phyloP scores from a whole-genome alignment of 2,113 vertebrate genomes.

The Siphamia tubifer region DNA sequence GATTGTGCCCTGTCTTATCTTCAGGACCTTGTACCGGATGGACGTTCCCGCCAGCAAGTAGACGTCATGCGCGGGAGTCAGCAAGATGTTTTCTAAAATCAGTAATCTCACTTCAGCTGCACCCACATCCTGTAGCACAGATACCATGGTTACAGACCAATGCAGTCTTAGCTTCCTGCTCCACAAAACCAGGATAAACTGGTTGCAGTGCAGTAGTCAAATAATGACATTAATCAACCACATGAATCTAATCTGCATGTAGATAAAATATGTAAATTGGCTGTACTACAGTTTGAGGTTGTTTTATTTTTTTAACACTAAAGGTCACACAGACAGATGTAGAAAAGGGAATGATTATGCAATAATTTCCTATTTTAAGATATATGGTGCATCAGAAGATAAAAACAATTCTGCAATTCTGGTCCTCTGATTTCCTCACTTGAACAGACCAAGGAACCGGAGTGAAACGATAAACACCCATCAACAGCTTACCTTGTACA shows the following conservation, averaged over 20 bases:
- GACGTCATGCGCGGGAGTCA: constrained; percentile 88
- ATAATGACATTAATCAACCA: not conserved
- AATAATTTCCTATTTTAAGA: constrained; percentile 16
- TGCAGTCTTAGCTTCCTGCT: constrained; percentile 24
- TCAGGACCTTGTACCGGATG: constrained; percentile 90
- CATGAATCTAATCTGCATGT: not conserved
- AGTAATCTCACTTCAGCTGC: constrained; percentile 93
- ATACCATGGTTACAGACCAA: constrained; percentile 41
- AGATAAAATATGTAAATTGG: not conserved
- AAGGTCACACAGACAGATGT: no score
- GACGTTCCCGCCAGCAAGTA: constrained; percentile 92
- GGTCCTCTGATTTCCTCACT: not conserved
- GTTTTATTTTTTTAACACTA: no score
- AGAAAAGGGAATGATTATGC: not conserved
- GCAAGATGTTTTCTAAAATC: constrained; percentile 95
- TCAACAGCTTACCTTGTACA: constrained; percentile 74
- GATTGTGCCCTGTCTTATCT: constrained; percentile 92
- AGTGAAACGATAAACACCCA: not conserved
- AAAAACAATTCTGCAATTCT: no score
- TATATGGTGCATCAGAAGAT: not conserved
- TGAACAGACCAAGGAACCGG: not conserved
- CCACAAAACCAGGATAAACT: constrained; percentile 5
- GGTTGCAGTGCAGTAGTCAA: not conserved
- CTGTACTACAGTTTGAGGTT: no score
- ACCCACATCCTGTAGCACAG: constrained; percentile 84